Percentiles rank a stretch among this genome's conserved stretches.
Conservation (phyloP, 2,113 vertebrate genomes). For the Reinhardtius hippoglossoides region DNA sequence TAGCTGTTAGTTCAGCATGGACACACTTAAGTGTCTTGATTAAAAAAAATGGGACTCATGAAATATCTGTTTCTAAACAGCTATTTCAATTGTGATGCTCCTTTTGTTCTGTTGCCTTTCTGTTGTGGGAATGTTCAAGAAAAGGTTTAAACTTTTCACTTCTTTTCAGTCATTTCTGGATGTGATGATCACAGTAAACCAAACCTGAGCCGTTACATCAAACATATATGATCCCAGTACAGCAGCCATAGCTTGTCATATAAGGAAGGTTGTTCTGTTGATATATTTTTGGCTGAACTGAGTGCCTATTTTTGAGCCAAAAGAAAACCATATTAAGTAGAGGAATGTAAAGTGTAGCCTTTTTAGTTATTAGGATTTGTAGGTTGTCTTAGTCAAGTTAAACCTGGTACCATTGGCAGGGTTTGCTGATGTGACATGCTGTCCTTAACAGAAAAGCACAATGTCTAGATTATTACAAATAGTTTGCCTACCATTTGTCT, state of each 20-base stretch:
- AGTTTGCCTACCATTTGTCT: conserved; percentile 24
- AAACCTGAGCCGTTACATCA: background rate
- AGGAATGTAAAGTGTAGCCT: conserved; percentile 34
- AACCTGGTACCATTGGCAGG: background rate
- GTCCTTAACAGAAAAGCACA: conserved; percentile 70
- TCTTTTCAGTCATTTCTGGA: background rate
- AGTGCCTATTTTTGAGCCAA: conserved; percentile 58
- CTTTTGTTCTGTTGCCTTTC: conserved; percentile 4
- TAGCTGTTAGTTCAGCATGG: background rate
- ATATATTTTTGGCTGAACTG: conserved; percentile 13
- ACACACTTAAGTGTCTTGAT: background rate
- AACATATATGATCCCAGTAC: background rate
- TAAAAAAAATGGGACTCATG: background rate
- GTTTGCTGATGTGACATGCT: conserved; percentile 20
- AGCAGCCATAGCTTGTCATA: background rate
- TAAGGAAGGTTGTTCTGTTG: background rate
- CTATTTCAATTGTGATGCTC: background rate
- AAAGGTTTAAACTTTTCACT: background rate
- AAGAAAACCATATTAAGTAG: conserved; percentile 24
- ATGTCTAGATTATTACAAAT: conserved; percentile 27
- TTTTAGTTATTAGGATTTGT: background rate
- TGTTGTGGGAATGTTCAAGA: conserved; percentile 3
- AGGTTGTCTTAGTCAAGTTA: conserved; percentile 1
- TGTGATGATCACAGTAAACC: conserved; percentile 10
- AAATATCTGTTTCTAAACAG: conserved; percentile 28